phyloP scores from a whole-genome alignment of 2,797 vertebrate species.

The Cuculus canorus region DNA sequence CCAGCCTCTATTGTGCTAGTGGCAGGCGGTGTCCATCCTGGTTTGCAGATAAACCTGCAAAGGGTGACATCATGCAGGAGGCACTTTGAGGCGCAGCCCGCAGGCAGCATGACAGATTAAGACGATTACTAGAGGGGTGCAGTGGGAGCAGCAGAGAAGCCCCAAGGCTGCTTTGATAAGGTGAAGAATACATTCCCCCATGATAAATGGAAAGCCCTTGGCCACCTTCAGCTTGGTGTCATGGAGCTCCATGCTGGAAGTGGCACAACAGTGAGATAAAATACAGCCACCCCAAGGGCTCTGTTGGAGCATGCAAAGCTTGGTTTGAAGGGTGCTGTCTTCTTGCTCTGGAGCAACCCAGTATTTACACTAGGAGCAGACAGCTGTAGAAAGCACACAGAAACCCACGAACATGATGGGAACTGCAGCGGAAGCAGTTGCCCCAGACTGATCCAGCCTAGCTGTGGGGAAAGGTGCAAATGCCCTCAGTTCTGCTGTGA shows the following conservation, averaged over 20 bases:
- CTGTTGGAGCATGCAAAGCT: background rate
- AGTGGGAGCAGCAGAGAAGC: background rate
- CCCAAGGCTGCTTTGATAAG: background rate
- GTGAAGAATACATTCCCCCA: background rate
- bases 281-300: background rate
- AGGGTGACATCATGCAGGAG: slow-evolving; percentile 5
- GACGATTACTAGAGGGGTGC: background rate
- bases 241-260: background rate
- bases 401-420: background rate
- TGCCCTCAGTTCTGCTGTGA: background rate
- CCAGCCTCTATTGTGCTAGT: fast-evolving
- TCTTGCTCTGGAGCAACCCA: background rate
- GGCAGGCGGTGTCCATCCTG: background rate
- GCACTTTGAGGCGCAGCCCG: background rate
- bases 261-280: background rate
- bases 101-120: background rate
- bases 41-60: background rate
- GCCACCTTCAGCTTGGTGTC: background rate
- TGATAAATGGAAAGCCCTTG: background rate
- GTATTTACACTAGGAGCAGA: background rate
- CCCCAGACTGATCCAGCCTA: background rate
- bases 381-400: background rate
- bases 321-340: background rate
- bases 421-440: background rate
- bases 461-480: background rate